Percentiles rank a stretch among this genome's conserved stretches.
These are phyloP conservation scores for Heterodera carotae DNA, from an alignment of 1,140 invertebrate genomes.

Conservation along the genomic window DNA sequence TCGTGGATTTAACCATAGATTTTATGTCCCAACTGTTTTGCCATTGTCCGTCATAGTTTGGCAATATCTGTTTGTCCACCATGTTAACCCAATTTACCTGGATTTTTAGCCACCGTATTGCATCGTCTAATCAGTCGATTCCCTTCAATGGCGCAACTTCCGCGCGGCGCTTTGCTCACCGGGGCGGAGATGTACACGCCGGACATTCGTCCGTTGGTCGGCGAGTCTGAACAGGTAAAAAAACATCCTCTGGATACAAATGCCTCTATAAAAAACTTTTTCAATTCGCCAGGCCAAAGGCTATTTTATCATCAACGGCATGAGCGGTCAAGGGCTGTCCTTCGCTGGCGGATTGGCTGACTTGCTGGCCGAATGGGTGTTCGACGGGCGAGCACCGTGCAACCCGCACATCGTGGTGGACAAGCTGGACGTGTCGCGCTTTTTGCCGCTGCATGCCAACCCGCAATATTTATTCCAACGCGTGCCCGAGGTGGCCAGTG, in stretches of 20 bases:
- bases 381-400: conserved; percentile 72
- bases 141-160: conserved; percentile 75
- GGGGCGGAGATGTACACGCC: conserved; percentile 91
- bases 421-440: conserved; percentile 86
- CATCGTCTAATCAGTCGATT: conserved; percentile 82
- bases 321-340: conserved; percentile 89
- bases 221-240: conserved; percentile 86
- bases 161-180: conserved; percentile 78
- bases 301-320: conserved; percentile 91
- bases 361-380: conserved; percentile 83
- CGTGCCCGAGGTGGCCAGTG: conserved; percentile 87
- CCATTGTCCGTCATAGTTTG: no score
- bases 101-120: conserved; percentile 73
- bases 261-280: conserved; percentile 15
- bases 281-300: conserved; percentile 76
- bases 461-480: conserved; percentile 87
- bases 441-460: conserved; percentile 92
- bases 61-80: not conserved
- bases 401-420: conserved; percentile 72
- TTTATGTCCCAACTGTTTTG: no score
- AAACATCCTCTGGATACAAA: conserved; percentile 33
- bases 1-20: no score
- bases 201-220: conserved; percentile 73
- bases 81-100: not conserved
- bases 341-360: conserved; percentile 90